Evolutionary conservation across 2,888 invertebrate genomes (phyloP), one percentile per base, ranked within the genome.

Genomic region (Ornithoptera priamus): DNA sequence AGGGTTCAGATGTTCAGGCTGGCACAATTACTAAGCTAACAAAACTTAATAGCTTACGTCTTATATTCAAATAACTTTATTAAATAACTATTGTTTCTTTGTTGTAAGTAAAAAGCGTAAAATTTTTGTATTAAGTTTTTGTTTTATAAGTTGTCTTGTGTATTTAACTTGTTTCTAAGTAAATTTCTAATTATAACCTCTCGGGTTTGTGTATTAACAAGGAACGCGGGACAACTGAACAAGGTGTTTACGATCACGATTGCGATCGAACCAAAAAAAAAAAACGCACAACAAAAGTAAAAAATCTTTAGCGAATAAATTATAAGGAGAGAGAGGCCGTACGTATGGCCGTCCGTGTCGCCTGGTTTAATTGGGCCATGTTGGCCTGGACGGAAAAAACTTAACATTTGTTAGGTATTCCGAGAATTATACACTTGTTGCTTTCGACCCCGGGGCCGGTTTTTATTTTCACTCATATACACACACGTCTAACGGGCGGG

Each of bases 321-420:
- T 91, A 92, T 92, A 86, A 85, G 80, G 81, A 81, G 81, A 80
- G 80, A 80, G 80, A 80, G 81, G 78, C 75, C 75, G 73, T 67
- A 66, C 57, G 64, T 65, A 72, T 64, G 67, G 72, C 74, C 73
- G 75, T 75, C 79, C 81, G 83, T 85, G 85, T 85, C 83, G 80
- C 80, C 75, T 46, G 74, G 85, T 86, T 92, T 92, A 92, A 92
- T 92, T 92, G 92, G 91, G 85, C 88, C 87, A 87, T 91, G 91
- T 91, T 78, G 46, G 85, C 79, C 75, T 73, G 84, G 83, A 85
- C 85, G 81, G 87, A 88, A 89, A 90, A 89, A 90, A 89, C 87
- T 81, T 84, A 80, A 91, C 91, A 92, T 91, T 91, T 89, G 90
- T 92, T 90, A 88, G 90, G 89, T 88, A 92, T 92, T 92, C 91